A percentile compares a stretch with the other conserved stretches of the same genome.
Conservation (phyloP, 2,113 vertebrate genomes). For the Crocuta crocuta region DNA sequence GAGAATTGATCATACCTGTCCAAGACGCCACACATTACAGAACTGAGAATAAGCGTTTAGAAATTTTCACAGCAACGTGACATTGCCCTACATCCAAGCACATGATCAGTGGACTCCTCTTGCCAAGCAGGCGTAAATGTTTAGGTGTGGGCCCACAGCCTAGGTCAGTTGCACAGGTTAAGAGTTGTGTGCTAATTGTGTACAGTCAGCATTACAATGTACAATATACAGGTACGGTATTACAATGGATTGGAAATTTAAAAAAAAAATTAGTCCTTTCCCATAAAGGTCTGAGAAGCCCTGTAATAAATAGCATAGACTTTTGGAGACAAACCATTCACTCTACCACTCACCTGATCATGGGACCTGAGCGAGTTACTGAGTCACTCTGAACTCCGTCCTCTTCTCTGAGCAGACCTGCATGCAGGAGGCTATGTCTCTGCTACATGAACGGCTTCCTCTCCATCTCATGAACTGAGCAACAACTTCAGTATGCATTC, state of each 20-base stretch:
- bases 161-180: not conserved
- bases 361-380: not conserved
- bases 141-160: not conserved
- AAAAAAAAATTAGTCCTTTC: not conserved
- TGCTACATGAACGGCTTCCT: not conserved
- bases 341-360: not conserved
- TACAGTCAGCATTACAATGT: not conserved
- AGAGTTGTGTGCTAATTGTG: not conserved
- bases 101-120: fast-evolving
- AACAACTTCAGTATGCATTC: not conserved
- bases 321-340: not conserved
- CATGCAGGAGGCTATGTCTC: not conserved
- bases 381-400: not conserved
- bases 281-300: not conserved
- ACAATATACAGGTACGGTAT: not conserved
- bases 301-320: not conserved
- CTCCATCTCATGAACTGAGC: not conserved
- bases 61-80: not conserved
- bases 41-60: not conserved
- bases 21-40: not conserved
- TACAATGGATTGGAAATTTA: not conserved
- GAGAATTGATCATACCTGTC: not conserved
- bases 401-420: not conserved
- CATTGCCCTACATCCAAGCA: not conserved
- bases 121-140: not conserved